Conservation (phyloP, 2,888 invertebrate genomes). For the Tiliacea aurago region DNA sequence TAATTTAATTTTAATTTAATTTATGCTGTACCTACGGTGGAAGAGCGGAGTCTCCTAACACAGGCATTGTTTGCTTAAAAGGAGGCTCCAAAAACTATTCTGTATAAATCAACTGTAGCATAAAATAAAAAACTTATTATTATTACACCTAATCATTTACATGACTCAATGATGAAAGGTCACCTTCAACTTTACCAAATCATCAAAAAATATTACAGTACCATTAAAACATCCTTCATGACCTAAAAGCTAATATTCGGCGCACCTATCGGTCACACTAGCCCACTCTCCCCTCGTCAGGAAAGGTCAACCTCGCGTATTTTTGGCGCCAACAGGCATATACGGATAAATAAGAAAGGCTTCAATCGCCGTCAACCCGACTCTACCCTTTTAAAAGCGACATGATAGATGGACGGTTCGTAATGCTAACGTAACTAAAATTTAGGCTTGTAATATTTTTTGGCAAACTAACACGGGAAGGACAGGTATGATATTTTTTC, state of each 20-base stretch:
- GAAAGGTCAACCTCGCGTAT: conserved; percentile 82
- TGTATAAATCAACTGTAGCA: too few species aligned
- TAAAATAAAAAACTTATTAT: too few species aligned
- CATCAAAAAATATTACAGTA: conserved; percentile 26
- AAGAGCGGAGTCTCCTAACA: too few species aligned
- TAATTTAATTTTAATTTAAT: too few species aligned
- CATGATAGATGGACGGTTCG: conserved; percentile 86
- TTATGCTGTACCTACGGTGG: too few species aligned
- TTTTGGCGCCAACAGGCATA: conserved; percentile 83
- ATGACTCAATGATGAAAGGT: not conserved
- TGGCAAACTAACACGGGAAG: conserved; percentile 44
- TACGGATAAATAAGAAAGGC: conserved; percentile 86
- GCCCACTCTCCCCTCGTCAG: conserved; percentile 71
- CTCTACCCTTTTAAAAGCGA: conserved; percentile 86
- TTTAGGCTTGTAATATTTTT: conserved; percentile 67
- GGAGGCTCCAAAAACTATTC: too few species aligned
- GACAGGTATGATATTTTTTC: conserved; percentile 50
- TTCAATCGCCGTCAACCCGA: conserved; percentile 85
- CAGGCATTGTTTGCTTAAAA: too few species aligned
- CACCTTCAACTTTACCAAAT: not conserved
- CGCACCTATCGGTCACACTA: conserved; percentile 84
- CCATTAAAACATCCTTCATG: conserved; percentile 54
- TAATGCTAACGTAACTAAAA: conserved; percentile 75
- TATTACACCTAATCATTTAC: not conserved
- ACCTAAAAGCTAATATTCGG: conserved; percentile 66